Conservation (phyloP, 1,140 invertebrate genomes). For the Chrysoperla carnea region DNA sequence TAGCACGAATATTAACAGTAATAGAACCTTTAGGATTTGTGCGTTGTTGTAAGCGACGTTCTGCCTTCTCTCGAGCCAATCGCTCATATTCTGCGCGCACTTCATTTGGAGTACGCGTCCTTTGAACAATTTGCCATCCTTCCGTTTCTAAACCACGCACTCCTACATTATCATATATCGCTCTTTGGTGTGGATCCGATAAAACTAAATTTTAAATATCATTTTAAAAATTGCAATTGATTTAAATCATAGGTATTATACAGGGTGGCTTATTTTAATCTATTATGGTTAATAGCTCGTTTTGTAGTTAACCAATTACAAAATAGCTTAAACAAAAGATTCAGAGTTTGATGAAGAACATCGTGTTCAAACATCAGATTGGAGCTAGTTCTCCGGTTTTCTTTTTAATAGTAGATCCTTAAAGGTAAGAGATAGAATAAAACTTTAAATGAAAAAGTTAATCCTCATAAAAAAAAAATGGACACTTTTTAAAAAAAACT, state of each 20-base stretch:
- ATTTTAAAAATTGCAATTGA: constrained; percentile 4
- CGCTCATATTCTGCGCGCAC: constrained; percentile 90
- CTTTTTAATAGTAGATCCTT: too few species aligned
- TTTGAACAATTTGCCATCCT: constrained; percentile 80
- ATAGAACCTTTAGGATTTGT: constrained; percentile 83
- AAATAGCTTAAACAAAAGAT: too few species aligned
- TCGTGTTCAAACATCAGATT: too few species aligned
- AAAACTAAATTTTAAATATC: constrained; percentile 35
- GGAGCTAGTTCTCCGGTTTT: too few species aligned
- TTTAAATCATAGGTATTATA: constrained; percentile 11
- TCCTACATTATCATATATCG: constrained; percentile 66
- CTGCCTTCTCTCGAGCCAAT: constrained; percentile 58
- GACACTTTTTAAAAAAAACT: too few species aligned
- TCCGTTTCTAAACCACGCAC: constrained; percentile 71
- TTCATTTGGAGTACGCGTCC: constrained; percentile 80
- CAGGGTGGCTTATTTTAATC: too few species aligned
- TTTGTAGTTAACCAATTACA: too few species aligned
- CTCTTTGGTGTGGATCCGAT: constrained; percentile 56
- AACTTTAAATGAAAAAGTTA: too few species aligned
- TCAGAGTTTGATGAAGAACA: too few species aligned
- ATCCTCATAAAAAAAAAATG: too few species aligned
- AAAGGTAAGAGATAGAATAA: too few species aligned
- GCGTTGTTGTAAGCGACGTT: constrained; percentile 62
- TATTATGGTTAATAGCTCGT: constrained; percentile 33
- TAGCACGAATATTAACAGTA: constrained; percentile 78